These are phyloP conservation scores for Typhlomys cinereus DNA, from an alignment of 2,113 vertebrate species.

Conservation along the genomic window DNA sequence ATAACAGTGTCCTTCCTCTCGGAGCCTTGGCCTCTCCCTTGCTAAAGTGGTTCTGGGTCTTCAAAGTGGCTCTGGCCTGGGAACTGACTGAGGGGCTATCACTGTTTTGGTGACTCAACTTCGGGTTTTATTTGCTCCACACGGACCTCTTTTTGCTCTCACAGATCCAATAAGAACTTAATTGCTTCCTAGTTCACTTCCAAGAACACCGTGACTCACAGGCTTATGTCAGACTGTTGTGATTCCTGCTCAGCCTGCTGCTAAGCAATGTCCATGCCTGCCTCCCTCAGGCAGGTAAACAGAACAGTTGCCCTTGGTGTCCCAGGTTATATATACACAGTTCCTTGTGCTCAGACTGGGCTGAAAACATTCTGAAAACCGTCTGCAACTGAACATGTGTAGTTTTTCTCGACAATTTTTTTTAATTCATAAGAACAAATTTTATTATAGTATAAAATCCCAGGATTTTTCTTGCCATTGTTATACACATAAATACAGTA, in stretches of 20 bases:
- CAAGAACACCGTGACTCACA: not conserved
- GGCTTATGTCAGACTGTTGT: not conserved
- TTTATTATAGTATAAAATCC: too few species aligned
- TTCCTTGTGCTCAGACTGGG: not conserved
- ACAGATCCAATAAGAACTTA: not conserved
- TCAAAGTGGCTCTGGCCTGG: not conserved
- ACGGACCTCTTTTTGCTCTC: not conserved
- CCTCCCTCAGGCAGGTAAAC: not conserved
- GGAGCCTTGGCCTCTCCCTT: not conserved
- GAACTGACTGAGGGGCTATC: not conserved
- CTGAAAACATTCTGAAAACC: not conserved
- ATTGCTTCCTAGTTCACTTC: not conserved
- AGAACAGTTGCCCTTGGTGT: not conserved
- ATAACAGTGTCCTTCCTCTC: not conserved
- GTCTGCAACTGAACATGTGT: not conserved
- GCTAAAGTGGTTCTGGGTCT: not conserved
- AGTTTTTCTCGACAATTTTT: too few species aligned
- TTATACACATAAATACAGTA: not conserved
- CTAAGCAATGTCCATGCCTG: accelerated
- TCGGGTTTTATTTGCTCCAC: not conserved
- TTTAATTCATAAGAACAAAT: too few species aligned
- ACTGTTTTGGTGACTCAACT: not conserved
- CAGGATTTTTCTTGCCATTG: not conserved
- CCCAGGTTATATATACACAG: not conserved
- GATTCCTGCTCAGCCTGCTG: not conserved